These are phyloP conservation scores for Sebastes minor DNA, from an alignment of 2,797 vertebrate species.

Conservation along the genomic window DNA sequence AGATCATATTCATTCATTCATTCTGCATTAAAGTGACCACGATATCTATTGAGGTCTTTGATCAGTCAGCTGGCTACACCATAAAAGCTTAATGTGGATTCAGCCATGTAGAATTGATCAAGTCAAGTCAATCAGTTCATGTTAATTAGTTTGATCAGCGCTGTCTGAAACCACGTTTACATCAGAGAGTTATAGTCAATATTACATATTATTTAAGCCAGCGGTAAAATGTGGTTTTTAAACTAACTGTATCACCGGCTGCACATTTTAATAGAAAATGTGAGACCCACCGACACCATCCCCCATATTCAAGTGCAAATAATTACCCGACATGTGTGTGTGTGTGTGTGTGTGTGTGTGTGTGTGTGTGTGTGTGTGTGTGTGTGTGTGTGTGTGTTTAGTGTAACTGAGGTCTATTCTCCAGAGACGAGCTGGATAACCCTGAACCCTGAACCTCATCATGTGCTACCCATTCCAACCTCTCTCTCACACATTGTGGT, in stretches of 20 bases:
- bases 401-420: not conserved
- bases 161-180: not conserved
- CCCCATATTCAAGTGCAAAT: not conserved
- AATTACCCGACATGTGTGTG: not conserved
- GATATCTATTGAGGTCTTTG: not conserved
- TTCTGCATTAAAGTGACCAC: not conserved
- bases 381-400: not conserved
- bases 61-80: not conserved
- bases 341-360: not conserved
- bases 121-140: not conserved
- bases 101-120: not conserved
- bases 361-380: not conserved
- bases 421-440: not conserved
- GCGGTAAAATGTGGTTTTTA: not conserved
- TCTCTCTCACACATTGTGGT: not conserved
- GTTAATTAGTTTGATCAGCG: not conserved
- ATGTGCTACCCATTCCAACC: not conserved
- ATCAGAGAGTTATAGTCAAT: not conserved
- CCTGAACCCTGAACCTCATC: constrained; percentile 26
- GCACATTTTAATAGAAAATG: not conserved
- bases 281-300: not conserved
- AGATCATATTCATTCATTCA: not conserved
- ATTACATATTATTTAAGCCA: not conserved
- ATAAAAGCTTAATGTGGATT: no score
- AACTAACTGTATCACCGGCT: not conserved